Conservation (phyloP, 2,888 invertebrate genomes). For the Venustoraphidia nigricollis region DNA sequence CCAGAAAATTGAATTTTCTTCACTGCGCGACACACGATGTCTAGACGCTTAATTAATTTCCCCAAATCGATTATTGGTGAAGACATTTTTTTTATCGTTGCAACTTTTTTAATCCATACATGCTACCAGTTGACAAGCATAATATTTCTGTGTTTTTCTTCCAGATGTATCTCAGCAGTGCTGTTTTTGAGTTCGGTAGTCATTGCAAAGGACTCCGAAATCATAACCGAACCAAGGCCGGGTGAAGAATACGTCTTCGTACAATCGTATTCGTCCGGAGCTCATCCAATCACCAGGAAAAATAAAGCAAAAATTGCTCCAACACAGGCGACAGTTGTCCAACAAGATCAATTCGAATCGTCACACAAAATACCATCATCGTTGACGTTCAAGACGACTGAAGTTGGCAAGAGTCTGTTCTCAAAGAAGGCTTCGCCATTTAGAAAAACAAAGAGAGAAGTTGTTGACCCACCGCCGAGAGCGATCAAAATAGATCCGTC, state of each 20-base stretch:
- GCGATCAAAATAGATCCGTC: conserved; percentile 23
- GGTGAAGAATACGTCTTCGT: conserved; percentile 52
- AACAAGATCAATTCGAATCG: conserved; percentile 41
- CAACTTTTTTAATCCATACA: too few relatives aligned
- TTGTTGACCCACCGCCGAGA: conserved; percentile 16
- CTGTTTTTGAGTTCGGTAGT: too few relatives aligned
- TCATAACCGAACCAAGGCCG: conserved; percentile 45
- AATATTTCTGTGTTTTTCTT: too few relatives aligned
- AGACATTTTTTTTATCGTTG: too few relatives aligned
- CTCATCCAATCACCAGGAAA: conserved; percentile 23
- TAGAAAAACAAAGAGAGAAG: conserved; percentile 10
- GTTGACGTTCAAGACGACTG: conserved; percentile 9
- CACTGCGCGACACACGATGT: too few relatives aligned
- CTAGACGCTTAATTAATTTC: too few relatives aligned
- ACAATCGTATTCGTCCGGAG: conserved; percentile 26
- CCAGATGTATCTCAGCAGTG: too few relatives aligned
- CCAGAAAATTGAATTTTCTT: too few relatives aligned
- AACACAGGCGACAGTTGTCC: conserved; percentile 9
- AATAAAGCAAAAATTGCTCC: conserved; percentile 15
- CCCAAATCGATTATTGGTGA: too few relatives aligned
- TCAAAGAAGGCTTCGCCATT: too few relatives aligned
- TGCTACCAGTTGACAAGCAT: too few relatives aligned
- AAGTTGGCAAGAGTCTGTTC: too few relatives aligned
- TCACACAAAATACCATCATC: conserved; percentile 50
- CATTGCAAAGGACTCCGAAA: conserved; percentile 30